These are phyloP conservation scores for Parotocinclus haroldoi DNA, from an alignment of 2,797 vertebrate genomes.

Conservation along the genomic window DNA sequence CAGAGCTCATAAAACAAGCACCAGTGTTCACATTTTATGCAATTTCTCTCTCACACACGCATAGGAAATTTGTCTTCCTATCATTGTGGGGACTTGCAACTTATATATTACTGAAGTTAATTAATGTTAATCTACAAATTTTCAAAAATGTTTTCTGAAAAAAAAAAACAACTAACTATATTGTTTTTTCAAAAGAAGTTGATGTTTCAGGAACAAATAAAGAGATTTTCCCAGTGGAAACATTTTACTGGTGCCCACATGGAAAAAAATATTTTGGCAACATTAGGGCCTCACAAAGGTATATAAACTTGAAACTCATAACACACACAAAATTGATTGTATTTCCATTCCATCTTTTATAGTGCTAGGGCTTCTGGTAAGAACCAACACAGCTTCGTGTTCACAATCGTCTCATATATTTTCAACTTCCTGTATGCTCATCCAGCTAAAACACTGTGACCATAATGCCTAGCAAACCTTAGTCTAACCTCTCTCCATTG, in stretches of 20 bases:
- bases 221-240: no score
- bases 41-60: conserved; percentile 5
- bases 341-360: conserved; percentile 1
- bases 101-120: no score
- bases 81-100: neutral
- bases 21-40: conserved; percentile 10
- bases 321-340: neutral
- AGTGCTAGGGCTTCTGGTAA: conserved; percentile 2
- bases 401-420: neutral
- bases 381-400: conserved; percentile 8
- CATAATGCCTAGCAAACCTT: conserved; percentile 6
- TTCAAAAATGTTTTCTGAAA: no score
- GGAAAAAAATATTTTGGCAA: no score
- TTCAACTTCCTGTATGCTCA: neutral
- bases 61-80: neutral
- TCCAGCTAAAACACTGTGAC: conserved; percentile 1
- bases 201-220: no score
- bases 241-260: no score
- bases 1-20: conserved; percentile 23
- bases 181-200: no score
- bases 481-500: neutral
- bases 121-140: no score
- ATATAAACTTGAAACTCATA: no score
- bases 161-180: no score
- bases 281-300: no score